Conservation (phyloP, 92 coral and sea anemone genomes). For the Pocillopora grandis region DNA sequence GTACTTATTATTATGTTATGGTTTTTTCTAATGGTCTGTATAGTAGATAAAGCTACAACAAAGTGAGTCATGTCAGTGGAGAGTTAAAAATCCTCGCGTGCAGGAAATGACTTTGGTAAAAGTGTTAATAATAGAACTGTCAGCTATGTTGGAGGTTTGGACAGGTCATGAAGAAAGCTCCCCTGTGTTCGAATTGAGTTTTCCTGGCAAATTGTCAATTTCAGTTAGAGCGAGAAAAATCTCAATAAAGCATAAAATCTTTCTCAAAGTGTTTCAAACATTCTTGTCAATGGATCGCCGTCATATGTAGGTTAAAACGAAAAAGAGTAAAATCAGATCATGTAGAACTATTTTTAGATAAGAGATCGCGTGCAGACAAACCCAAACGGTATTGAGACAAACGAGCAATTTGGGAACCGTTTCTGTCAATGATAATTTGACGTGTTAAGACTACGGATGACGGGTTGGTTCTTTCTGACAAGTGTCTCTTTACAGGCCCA, state of each 20-base stretch:
- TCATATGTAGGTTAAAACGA: too few relatives aligned
- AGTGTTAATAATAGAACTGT: background rate
- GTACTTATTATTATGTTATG: too few relatives aligned
- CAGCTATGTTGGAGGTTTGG: background rate
- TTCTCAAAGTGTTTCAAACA: too few relatives aligned
- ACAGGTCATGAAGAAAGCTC: slow-evolving; percentile 4
- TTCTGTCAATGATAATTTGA: slow-evolving; percentile 22
- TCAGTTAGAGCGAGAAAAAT: background rate
- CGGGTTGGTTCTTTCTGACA: background rate
- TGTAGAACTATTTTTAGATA: background rate
- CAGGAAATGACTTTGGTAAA: background rate
- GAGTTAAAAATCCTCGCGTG: background rate
- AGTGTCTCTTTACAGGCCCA: background rate
- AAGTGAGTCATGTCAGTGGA: too few relatives aligned
- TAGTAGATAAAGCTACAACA: background rate
- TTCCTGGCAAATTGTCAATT: background rate
- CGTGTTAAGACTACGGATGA: background rate
- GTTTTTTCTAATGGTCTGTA: too few relatives aligned
- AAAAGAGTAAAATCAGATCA: too few relatives aligned
- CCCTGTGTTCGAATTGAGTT: background rate
- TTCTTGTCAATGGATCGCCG: too few relatives aligned
- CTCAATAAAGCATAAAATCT: too few relatives aligned
- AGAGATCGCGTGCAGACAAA: slow-evolving; percentile 37
- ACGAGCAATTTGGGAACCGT: background rate
- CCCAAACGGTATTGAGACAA: slow-evolving; percentile 1